A percentile compares a stretch with the other conserved stretches of the same genome.
Conservation (phyloP, 1,140 invertebrate species). For the Cephus cinctus region DNA sequence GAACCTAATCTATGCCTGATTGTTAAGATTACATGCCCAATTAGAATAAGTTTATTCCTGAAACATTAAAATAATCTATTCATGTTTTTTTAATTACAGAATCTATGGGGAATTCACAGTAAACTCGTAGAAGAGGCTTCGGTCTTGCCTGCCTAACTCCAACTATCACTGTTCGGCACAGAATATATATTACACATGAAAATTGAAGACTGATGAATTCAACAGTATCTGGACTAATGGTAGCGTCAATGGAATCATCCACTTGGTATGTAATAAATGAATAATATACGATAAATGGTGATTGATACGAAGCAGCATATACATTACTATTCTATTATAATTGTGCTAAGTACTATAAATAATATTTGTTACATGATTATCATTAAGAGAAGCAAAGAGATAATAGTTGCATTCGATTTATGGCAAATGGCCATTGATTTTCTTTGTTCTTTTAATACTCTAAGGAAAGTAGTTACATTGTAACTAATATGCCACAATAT, state of each 20-base stretch:
- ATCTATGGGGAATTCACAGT: conserved; percentile 52
- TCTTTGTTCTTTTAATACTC: too few relatives aligned
- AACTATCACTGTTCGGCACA: too few relatives aligned
- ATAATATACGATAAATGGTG: too few relatives aligned
- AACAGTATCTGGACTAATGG: background rate
- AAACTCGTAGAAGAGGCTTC: conserved; percentile 51
- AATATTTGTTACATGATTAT: background rate
- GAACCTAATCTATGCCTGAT: conserved; percentile 5
- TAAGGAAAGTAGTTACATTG: too few relatives aligned
- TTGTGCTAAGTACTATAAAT: background rate
- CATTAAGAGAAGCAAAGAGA: too few relatives aligned
- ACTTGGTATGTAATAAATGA: conserved; percentile 7
- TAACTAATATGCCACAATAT: too few relatives aligned
- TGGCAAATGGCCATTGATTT: too few relatives aligned
- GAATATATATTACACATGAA: background rate
- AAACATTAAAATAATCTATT: background rate
- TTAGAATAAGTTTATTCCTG: too few relatives aligned
- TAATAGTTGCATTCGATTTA: too few relatives aligned
- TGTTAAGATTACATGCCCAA: background rate
- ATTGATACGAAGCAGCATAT: too few relatives aligned
- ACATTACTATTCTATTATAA: too few relatives aligned
- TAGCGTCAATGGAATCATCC: background rate
- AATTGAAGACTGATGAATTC: background rate
- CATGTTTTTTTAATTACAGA: conserved; percentile 46
- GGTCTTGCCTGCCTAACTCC: conserved; percentile 20